Evolutionary conservation across 2,888 invertebrate genomes (phyloP).

Genomic region (Heliconius erato): DNA sequence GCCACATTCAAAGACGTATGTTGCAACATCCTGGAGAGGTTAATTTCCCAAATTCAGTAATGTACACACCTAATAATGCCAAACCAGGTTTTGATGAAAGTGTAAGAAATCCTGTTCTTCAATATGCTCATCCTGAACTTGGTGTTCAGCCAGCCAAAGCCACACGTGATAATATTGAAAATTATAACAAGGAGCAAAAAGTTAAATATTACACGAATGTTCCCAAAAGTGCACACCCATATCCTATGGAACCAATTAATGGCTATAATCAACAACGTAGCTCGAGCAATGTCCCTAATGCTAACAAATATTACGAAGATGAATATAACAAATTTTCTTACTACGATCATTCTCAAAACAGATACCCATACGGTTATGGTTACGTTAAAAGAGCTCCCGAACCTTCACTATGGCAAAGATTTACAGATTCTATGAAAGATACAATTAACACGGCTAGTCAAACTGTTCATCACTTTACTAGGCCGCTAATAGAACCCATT

Average conservation of each 20-base stretch:
- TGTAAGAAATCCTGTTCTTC: slow-evolving; percentile 90
- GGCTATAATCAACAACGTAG: slow-evolving; percentile 78
- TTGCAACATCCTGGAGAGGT: slow-evolving; percentile 88
- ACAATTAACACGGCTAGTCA: slow-evolving; percentile 90
- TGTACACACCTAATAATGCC: slow-evolving; percentile 87
- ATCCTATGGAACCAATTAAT: slow-evolving; percentile 83
- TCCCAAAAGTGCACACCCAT: slow-evolving; percentile 85
- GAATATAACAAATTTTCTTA: slow-evolving; percentile 85
- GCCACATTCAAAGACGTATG: slow-evolving; percentile 90
- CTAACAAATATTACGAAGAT: slow-evolving; percentile 80
- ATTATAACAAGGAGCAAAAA: slow-evolving; percentile 71
- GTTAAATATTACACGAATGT: slow-evolving; percentile 83
- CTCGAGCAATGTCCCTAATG: slow-evolving; percentile 74
- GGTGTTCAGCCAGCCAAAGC: slow-evolving; percentile 91
- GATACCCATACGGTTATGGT: slow-evolving; percentile 87
- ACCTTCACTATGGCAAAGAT: slow-evolving; percentile 90
- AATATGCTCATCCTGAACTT: slow-evolving; percentile 92
- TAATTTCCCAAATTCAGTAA: slow-evolving; percentile 87
- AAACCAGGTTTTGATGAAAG: slow-evolving; percentile 89
- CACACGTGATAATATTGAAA: slow-evolving; percentile 74
- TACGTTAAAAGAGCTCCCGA: slow-evolving; percentile 85
- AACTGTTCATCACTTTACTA: slow-evolving; percentile 88
- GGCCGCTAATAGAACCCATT: slow-evolving; percentile 86
- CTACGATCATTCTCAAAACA: slow-evolving; percentile 77
- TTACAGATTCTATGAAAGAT: slow-evolving; percentile 90